Base-by-base conservation (phyloP, 2,797 vertebrate genomes). In the Heterohyrax brucei region DNA sequence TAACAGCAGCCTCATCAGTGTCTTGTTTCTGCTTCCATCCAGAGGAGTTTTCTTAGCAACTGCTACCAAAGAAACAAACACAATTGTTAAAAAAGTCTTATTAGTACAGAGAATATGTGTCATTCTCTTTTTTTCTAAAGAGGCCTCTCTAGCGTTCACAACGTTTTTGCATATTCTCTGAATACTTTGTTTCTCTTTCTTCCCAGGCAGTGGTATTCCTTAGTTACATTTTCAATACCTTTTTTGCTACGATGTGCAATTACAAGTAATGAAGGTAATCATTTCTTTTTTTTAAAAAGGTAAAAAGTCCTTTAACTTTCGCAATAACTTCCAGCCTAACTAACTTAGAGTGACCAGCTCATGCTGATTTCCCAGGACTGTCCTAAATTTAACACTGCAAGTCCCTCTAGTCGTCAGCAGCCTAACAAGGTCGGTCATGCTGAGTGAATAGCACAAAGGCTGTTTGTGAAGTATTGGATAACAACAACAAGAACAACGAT, bases 1-100 rank as follows among this genome's bases (percentile, higher is more conserved):
- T 44, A 93, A 89, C 28, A 64, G 3, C 73, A 72, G 30, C 44
- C 8, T 3, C 86, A 26, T 56, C n/a, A 44, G 56, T n/a, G 18
- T 93, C 75, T 83, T 53, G 81, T 30, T 94, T 95, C 73, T 94
- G 61, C 9, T 92, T 93, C 56, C 59, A 64, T 81, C 66, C 30
- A 56, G 80, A 94, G 73, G 10, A 22, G 59, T 70, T 91, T 56
- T 87, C 82, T 93, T 91, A 96, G 73, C 76, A 97, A 95, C 82
- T 33, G 50, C 48, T 93, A 95, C 80, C 14, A 61, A 26, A 86
- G 68, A 93, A 95, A 92, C 79, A 95, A 90, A 91, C 44, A 46
- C 62, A 77, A 16, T n/a, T 82, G 24, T 48, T 48, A 30, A 86
- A 87, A 30, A 79, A 64, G 87, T 73, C 2, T 61, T 66, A 2